Conservation (phyloP, 1,140 invertebrate species). For the Micrasema longulum region DNA sequence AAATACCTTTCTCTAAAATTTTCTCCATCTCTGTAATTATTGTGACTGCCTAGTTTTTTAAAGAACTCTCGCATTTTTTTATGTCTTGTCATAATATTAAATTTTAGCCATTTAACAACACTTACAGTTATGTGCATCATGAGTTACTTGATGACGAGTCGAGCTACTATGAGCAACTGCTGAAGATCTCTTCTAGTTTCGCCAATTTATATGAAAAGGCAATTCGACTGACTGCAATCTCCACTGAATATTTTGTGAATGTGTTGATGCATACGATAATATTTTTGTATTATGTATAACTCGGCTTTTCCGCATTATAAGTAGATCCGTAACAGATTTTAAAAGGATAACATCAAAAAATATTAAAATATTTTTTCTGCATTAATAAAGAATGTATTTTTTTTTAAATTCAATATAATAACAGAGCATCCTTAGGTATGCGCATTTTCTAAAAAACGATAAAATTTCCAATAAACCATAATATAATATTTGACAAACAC, state of each 20-base stretch:
- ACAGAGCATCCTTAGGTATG: no score
- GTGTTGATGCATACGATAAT: neutral
- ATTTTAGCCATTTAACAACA: no score
- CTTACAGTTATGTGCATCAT: conserved; percentile 26
- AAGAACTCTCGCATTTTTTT: no score
- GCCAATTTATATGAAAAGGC: conserved; percentile 16
- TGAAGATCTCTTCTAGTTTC: conserved; percentile 8
- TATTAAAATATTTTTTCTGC: neutral
- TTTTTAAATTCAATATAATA: no score
- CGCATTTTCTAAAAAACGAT: conserved; percentile 1
- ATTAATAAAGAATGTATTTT: conserved; percentile 4
- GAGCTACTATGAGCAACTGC: conserved; percentile 21
- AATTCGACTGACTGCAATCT: neutral
- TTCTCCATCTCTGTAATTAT: neutral
- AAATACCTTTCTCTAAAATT: neutral
- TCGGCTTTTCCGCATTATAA: conserved; percentile 32
- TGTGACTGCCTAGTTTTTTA: no score
- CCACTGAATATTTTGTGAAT: conserved; percentile 15
- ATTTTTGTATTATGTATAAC: no score
- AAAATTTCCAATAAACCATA: neutral
- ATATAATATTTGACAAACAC: neutral
- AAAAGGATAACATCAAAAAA: neutral
- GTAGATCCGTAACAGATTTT: conserved; percentile 4
- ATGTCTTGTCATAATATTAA: no score
- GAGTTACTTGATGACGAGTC: conserved; percentile 16